phyloP scores from a whole-genome alignment of 2,113 vertebrate species.

The Mesembrinibis cayennensis region DNA sequence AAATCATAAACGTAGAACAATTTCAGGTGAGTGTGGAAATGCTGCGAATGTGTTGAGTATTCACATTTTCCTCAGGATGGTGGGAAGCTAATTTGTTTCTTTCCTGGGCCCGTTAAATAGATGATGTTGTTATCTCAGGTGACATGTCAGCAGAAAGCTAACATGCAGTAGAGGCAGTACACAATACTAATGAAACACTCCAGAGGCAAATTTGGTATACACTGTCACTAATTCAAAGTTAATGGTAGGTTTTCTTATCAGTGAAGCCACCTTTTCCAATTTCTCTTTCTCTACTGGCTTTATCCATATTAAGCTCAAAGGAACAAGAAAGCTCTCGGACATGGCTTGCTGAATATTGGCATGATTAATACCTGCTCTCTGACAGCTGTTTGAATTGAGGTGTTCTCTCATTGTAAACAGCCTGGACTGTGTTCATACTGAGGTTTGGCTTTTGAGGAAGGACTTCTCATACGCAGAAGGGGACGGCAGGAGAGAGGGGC shows the following conservation, averaged over 20 bases:
- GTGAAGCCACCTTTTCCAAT: conserved; percentile 70
- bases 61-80: not conserved
- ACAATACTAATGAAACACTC: conserved; percentile 63
- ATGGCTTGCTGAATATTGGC: conserved; percentile 61
- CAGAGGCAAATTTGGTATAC: conserved; percentile 53
- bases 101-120: conserved; percentile 61
- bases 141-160: conserved; percentile 58
- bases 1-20: conserved; percentile 42
- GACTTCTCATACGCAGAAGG: not conserved
- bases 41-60: not conserved
- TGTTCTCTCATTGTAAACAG: conserved; percentile 30
- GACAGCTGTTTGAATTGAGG: conserved; percentile 53
- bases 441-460: conserved; percentile 14
- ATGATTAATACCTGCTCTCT: conserved; percentile 62
- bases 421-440: not conserved
- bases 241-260: conserved; percentile 73
- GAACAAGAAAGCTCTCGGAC: conserved; percentile 61
- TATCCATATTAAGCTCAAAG: conserved; percentile 72
- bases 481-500: not conserved
- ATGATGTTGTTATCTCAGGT: conserved; percentile 62
- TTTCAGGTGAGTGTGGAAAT: not conserved
- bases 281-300: conserved; percentile 64
- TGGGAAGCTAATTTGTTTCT: conserved; percentile 36
- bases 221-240: conserved; percentile 68
- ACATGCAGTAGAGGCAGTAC: conserved; percentile 22